Conservation (phyloP, 1,140 invertebrate species). For the Brachionus angularis region DNA sequence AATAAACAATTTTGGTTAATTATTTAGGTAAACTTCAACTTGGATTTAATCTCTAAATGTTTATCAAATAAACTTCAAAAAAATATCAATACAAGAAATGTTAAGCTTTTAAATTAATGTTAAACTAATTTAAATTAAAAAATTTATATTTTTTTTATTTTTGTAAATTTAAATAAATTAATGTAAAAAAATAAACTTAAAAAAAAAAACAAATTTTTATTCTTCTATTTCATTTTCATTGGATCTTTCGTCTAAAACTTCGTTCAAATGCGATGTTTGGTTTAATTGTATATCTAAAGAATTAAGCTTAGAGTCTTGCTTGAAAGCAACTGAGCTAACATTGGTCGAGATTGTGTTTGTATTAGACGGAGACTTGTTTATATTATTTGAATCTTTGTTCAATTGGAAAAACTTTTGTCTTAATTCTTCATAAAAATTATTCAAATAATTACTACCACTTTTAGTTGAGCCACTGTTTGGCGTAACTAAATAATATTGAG, state of each 20-base stretch:
- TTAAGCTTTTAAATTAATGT: no score
- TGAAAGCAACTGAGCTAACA: slow-evolving; percentile 10
- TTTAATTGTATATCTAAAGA: slow-evolving; percentile 17
- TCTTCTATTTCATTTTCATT: no score
- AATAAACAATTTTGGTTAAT: no score
- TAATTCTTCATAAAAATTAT: slow-evolving; percentile 43
- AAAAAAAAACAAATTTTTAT: no score
- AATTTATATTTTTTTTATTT: no score
- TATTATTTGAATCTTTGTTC: not conserved
- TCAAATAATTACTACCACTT: slow-evolving; percentile 29
- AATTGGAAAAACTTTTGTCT: slow-evolving; percentile 12
- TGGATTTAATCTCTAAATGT: no score
- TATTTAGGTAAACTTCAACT: no score
- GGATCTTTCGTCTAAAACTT: not conserved
- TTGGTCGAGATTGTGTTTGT: slow-evolving; percentile 22
- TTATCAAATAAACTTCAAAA: no score
- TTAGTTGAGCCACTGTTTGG: slow-evolving; percentile 13
- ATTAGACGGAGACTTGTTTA: slow-evolving; percentile 13
- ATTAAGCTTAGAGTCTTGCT: slow-evolving; percentile 2
- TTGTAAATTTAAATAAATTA: no score
- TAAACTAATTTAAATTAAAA: no score
- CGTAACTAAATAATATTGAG: not conserved
- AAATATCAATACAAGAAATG: no score
- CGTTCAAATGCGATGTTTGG: not conserved
- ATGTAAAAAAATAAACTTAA: no score